Evolutionary conservation across 2,888 invertebrate genomes (phyloP), one percentile per base, ranked within the genome.

Genomic region (Pyrochroa serraticornis): DNA sequence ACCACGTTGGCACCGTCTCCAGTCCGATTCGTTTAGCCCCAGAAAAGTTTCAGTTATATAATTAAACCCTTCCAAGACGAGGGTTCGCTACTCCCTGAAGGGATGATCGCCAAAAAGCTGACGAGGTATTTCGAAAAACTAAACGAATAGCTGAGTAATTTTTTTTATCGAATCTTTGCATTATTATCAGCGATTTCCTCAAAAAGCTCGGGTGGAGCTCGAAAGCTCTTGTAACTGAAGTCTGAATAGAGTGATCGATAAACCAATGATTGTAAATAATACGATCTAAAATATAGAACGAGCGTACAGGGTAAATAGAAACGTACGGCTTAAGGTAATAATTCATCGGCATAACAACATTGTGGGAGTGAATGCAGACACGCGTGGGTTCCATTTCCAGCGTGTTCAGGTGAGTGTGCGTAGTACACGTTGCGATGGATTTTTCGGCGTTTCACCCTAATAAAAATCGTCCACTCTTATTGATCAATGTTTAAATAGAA

Each of bases 301-400:
- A 30, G 31, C 8, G 22, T 10, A 12, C 9, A 36, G 43, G 30
- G 47, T 50, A 50, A 56, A 56, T 56, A 50, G 56, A 56, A 56
- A 50, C 43, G 56, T 56, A 56, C 49, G 45, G 56, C 48, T 14
- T 56, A 38, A 38, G 45, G 41, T 60, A 65, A 63, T 66, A 66
- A 66, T 64, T 66, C 61, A 66, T 66, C 58, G 54, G 52, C 60
- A 56, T 65, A 68, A 65, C 68, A 68, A 68, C 62, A 64, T 62
- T 64, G 70, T 69, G 64, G 70, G 70, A 66, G 66, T 65, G 56
- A 61, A 67, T 64, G 63, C 63, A 67, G 65, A 64, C 66, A 49
- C 51, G 56, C 62, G 68, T 67, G 64, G 55, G 50, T 36, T 47
- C 57, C 54, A 34, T 33, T 48, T 30, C 39, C 39, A 33, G 30